Base-by-base conservation (phyloP, 2,113 vertebrate genomes). In the Saccopteryx bilineata region DNA sequence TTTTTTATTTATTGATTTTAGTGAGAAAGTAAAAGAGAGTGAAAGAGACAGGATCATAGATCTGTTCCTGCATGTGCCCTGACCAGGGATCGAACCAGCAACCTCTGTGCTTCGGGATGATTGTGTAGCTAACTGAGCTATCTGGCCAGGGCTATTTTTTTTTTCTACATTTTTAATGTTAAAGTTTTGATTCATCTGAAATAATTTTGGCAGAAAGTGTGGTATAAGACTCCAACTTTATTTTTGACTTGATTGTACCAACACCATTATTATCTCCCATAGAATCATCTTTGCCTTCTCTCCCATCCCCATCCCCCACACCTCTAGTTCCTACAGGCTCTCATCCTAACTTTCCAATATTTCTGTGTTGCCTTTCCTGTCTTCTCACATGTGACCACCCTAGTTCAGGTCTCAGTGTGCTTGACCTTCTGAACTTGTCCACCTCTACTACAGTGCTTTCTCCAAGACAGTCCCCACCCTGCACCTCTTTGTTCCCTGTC, bases 171-270 rank as follows among this genome's bases (percentile, higher is more conserved):
- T 84, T 87, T 86, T 63, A 60, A 71, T 8, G 13, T 56, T 56
- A 80, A 89, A 60, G 28, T 66, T 92, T 81, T 84, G 81, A 78
- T 66, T 15, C 7, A 85, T 21, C 23, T 68, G 72, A 26, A 93
- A 92, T 71, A 90, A 46, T 56, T 85, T 88, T 75, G n/a, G 52
- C 69, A n/a, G 58, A 69, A 86, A 33, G 12, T 24, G 8, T 50
- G 28, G 74, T 19, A 14, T 9, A 61, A 71, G 65, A 0, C 60
- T 87, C 48, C 23, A 69, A 66, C 15, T 74, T 75, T 85, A 56
- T 54, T 48, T 93, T 75, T 83, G 23, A 31, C 50, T 63, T 68
- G 23, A 56, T 19, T 63, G 46, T 68, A 92, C 74, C 50, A 87
- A 56, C 50, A 28, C 9, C 23, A 23, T 18, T 88, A 48, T 78